Base-by-base conservation (phyloP, 2,888 invertebrate genomes). In the Agrochola macilenta region DNA sequence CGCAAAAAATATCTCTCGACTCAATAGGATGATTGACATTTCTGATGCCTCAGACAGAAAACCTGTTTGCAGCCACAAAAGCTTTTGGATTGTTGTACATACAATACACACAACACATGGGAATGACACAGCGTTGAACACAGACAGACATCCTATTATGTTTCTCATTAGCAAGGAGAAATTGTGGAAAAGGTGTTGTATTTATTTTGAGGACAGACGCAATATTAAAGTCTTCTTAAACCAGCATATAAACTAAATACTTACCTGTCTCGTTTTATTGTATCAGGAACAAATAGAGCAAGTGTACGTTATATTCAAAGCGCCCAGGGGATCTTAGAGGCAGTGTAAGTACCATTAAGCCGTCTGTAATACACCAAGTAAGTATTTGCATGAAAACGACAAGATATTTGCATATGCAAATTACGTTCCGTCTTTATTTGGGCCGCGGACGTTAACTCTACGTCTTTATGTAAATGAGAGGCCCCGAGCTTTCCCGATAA, bases 351-450 rank as follows among this genome's bases (percentile, higher is more conserved):
- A 94, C 93, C 94, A 94, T 94, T 94, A 95, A 95, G 94, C 92
- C 94, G 94, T 92, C 94, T 93, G 95, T 95, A 95, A 95, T 95
- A 96, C 95, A 94, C 92, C 93, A 93, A 93, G 92, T 91, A 90
- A 89, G 92, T 95, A 95, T 96, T 96, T 95, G 95, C 95, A 96
- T 95, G 94, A 94, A 93, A 95, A 95, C 94, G 94, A 93, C 92
- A 90, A 91, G 91, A 88, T 93, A 96, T 96, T 96, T 95, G 95
- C 96, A 96, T 96, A 96, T 96, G 96, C 93, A 96, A 96, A 96
- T 96, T 92, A 93, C 93, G 94, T 93, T 94, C 93, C 93, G 94
- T 93, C 95, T 95, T 95, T 95, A 95, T 95, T 96, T 94, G 94
- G 94, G 93, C 93, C 93, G 93, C 92, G 94, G 94, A 94, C 93